Conservation (phyloP, 2,888 invertebrate genomes). For the Ormyrus thymus region DNA sequence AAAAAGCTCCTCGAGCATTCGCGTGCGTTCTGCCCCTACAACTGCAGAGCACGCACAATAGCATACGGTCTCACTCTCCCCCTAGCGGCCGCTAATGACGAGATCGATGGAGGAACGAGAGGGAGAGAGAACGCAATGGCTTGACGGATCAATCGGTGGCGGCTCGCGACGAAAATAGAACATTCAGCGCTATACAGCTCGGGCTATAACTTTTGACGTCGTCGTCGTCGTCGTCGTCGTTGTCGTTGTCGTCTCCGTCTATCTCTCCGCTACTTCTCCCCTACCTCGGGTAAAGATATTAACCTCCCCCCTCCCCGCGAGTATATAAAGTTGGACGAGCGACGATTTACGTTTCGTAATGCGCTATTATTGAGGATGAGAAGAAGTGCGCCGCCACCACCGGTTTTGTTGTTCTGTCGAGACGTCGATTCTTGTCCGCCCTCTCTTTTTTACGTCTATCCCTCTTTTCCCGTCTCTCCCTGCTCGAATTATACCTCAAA, state of each 20-base stretch:
- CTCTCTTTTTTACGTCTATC: neutral
- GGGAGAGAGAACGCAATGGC: neutral
- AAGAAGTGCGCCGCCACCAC: neutral
- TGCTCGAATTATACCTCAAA: neutral
- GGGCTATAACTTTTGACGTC: slow-evolving; percentile 37
- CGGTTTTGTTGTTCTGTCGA: too few species aligned
- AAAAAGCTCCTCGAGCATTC: neutral
- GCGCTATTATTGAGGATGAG: slow-evolving; percentile 28
- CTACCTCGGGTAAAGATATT: slow-evolving; percentile 22
- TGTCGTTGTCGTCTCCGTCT: neutral
- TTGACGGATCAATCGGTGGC: slow-evolving; percentile 36
- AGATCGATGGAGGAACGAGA: slow-evolving; percentile 34
- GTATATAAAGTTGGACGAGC: slow-evolving; percentile 31
- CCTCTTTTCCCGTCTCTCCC: neutral
- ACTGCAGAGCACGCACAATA: neutral
- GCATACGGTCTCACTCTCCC: slow-evolving; percentile 38
- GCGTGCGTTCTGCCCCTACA: neutral
- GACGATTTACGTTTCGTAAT: slow-evolving; percentile 24
- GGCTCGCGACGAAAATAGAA: slow-evolving; percentile 30
- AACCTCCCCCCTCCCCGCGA: neutral
- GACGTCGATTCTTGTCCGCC: neutral
- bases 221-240: neutral
- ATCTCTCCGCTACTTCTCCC: neutral
- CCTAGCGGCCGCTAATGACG: slow-evolving; percentile 55
- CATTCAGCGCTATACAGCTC: neutral